Conservation (phyloP, 2,888 invertebrate genomes). For the Scrobipalpa atriplicella region DNA sequence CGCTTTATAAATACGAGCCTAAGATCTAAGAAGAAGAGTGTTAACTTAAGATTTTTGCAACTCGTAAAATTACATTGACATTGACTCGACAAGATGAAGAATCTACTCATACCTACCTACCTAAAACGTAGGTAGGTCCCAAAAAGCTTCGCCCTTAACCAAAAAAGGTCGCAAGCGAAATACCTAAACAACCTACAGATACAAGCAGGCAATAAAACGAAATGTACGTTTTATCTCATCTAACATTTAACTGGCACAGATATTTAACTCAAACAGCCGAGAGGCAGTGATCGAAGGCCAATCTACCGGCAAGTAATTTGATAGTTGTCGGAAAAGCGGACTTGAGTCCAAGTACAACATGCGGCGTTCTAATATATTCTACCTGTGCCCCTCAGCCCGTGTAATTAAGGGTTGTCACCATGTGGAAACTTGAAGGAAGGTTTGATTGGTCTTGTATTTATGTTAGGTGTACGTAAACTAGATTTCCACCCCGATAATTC, state of each 20-base stretch:
- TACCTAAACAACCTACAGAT: not conserved
- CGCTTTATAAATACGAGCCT: too few relatives aligned
- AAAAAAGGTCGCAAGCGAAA: too few relatives aligned
- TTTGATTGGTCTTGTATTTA: not conserved
- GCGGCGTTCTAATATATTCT: slow-evolving; percentile 32
- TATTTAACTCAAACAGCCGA: not conserved
- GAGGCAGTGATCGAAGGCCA: slow-evolving; percentile 13
- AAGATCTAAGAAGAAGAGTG: too few relatives aligned
- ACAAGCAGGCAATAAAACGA: not conserved
- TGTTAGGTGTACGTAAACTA: too few relatives aligned
- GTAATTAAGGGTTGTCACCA: not conserved
- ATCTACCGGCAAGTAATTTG: slow-evolving; percentile 9
- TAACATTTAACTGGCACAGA: slow-evolving; percentile 8
- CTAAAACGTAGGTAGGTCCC: too few relatives aligned
- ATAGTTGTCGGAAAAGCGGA: slow-evolving; percentile 21
- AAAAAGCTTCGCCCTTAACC: too few relatives aligned
- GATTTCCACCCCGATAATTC: too few relatives aligned
- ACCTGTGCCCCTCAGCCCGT: slow-evolving; percentile 19
- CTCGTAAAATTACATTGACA: too few relatives aligned
- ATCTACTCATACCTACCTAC: too few relatives aligned
- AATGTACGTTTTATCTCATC: not conserved
- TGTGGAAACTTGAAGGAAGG: not conserved
- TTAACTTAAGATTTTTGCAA: too few relatives aligned
- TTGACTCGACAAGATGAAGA: too few relatives aligned
- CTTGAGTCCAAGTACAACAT: slow-evolving; percentile 30